These are phyloP conservation scores for Hartigia nigra DNA, from an alignment of 2,888 invertebrate genomes.

Conservation along the genomic window DNA sequence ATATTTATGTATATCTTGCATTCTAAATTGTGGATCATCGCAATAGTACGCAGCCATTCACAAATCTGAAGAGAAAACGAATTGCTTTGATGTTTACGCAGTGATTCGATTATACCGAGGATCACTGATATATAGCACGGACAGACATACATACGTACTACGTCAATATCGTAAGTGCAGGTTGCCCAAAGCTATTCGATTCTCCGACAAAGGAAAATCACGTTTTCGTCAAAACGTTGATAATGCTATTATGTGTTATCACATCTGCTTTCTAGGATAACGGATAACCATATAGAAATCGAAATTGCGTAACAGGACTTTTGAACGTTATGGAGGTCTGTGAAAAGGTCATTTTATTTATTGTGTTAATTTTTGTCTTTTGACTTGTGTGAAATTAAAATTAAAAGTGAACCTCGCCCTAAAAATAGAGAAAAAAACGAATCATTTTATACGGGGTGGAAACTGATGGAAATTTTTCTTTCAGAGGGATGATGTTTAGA, in stretches of 20 bases:
- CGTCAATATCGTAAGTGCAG: constrained; percentile 17
- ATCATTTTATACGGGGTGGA: neutral
- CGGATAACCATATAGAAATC: neutral
- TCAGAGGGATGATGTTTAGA: neutral
- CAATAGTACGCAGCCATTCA: too few relatives aligned
- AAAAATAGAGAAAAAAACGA: neutral
- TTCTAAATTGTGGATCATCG: too few relatives aligned
- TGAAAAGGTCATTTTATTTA: neutral
- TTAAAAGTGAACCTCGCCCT: neutral
- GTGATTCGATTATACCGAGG: constrained; percentile 47
- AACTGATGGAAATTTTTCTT: neutral
- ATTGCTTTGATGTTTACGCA: constrained; percentile 49
- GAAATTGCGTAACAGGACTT: neutral
- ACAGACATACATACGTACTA: constrained; percentile 26
- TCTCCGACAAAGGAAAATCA: constrained; percentile 32
- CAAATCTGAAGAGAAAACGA: constrained; percentile 25
- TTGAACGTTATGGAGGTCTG: neutral
- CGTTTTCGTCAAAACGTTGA: neutral
- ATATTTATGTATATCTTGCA: too few relatives aligned
- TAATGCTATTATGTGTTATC: neutral
- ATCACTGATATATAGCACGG: constrained; percentile 15
- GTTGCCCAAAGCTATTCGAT: constrained; percentile 27
- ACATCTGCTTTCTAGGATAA: neutral
- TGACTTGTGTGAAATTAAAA: neutral
- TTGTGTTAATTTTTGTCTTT: neutral